Percentiles rank a stretch among this genome's conserved stretches.
Conservation (phyloP, 2,888 invertebrate genomes). For the Drosophila aldrichi region DNA sequence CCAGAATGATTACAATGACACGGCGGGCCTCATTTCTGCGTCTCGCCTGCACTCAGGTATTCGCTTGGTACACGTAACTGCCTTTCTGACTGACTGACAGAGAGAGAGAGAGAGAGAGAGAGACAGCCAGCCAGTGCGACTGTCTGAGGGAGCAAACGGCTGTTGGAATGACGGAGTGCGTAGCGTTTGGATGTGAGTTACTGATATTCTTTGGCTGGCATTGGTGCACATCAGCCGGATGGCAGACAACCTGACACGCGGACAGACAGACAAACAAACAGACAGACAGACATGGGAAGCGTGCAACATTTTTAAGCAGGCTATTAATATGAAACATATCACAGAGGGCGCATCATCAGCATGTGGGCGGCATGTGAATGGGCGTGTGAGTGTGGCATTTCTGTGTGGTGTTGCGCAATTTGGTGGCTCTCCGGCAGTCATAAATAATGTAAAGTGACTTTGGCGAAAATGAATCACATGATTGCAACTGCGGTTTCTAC, state of each 20-base stretch:
- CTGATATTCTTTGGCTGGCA: slow-evolving; percentile 48
- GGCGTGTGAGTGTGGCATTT: slow-evolving; percentile 1
- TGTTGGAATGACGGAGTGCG: slow-evolving; percentile 44
- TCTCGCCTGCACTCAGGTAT: slow-evolving; percentile 19
- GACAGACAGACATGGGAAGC: slow-evolving; percentile 35
- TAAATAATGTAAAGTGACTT: slow-evolving; percentile 69
- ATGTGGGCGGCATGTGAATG: background rate
- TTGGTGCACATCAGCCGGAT: slow-evolving; percentile 27
- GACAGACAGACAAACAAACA: slow-evolving; percentile 41
- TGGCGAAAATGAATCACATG: slow-evolving; percentile 55
- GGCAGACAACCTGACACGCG: slow-evolving; percentile 36
- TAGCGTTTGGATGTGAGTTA: slow-evolving; percentile 36
- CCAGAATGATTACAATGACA: slow-evolving; percentile 48
- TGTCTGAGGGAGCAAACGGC: slow-evolving; percentile 22
- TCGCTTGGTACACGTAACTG: slow-evolving; percentile 10
- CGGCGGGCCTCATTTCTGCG: slow-evolving; percentile 41
- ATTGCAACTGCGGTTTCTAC: slow-evolving; percentile 51
- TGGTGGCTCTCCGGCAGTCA: slow-evolving; percentile 30
- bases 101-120: background rate
- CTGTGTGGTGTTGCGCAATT: slow-evolving; percentile 48
- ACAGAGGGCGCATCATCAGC: slow-evolving; percentile 23
- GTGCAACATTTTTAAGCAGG: slow-evolving; percentile 71
- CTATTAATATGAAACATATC: slow-evolving; percentile 73
- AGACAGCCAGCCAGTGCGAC: background rate
- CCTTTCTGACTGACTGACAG: slow-evolving; percentile 17